A percentile compares a stretch with the other conserved stretches of the same genome.
Evolutionary conservation across 2,797 vertebrate species (phyloP).

Genomic region (Momotus momota): DNA sequence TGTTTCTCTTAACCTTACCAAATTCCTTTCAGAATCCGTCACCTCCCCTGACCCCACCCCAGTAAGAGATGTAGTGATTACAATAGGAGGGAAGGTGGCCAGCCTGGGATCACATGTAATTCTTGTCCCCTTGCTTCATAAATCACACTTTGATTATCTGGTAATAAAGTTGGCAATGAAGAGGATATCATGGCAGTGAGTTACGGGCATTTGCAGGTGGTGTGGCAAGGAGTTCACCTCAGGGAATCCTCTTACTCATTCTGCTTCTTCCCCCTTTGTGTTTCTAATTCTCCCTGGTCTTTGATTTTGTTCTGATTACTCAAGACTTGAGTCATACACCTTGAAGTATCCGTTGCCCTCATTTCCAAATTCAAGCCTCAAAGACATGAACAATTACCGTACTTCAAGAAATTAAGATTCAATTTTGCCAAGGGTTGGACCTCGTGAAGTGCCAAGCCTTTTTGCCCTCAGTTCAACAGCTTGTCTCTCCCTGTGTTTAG

Average conservation of each 20-base stretch:
- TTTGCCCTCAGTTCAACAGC: neutral
- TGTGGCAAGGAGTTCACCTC: neutral
- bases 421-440: neutral
- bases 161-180: neutral
- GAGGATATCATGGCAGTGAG: neutral
- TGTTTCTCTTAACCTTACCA: neutral
- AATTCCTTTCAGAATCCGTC: neutral
- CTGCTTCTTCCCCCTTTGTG: neutral
- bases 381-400: neutral
- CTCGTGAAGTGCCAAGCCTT: neutral
- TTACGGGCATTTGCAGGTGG: neutral
- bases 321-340: conserved; percentile 26
- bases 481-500: neutral
- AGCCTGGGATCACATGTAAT: neutral
- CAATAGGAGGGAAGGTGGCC: neutral
- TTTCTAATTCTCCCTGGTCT: neutral
- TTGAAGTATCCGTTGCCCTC: neutral
- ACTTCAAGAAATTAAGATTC: neutral
- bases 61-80: neutral
- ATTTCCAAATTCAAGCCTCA: conserved; percentile 34
- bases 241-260: conserved; percentile 26
- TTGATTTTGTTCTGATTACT: conserved; percentile 34
- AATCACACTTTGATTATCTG: conserved; percentile 12
- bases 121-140: conserved; percentile 18
- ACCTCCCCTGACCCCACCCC: neutral